These are phyloP conservation scores for Acanthosepion lycidas DNA, from an alignment of 2,888 invertebrate genomes.

Conservation along the genomic window DNA sequence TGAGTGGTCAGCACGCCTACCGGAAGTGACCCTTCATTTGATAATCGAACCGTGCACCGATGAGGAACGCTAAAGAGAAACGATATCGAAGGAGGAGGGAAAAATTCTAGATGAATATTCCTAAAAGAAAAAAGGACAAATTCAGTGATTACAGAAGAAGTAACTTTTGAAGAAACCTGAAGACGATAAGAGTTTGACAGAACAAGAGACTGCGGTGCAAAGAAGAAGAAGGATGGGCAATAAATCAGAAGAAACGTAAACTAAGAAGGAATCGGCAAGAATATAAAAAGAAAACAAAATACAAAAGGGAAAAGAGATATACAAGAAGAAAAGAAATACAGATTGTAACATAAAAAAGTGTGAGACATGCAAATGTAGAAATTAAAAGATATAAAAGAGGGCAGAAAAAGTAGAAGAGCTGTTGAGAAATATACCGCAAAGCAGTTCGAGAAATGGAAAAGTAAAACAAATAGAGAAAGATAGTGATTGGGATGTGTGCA, in stretches of 20 bases:
- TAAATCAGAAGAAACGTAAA: too few species aligned
- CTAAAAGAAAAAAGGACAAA: neutral
- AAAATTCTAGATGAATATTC: neutral
- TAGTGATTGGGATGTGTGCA: too few species aligned
- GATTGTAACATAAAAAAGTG: too few species aligned
- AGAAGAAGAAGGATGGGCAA: too few species aligned
- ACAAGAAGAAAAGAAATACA: too few species aligned
- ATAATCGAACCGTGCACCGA: neutral
- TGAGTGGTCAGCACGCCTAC: conserved; percentile 8
- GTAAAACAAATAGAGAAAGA: neutral
- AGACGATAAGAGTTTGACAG: neutral
- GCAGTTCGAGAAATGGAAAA: neutral
- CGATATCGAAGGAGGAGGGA: neutral
- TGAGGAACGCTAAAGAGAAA: neutral
- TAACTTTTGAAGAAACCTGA: neutral
- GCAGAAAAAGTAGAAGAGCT: neutral
- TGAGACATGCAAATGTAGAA: too few species aligned
- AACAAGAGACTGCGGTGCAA: too few species aligned
- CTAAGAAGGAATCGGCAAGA: too few species aligned
- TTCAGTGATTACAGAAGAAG: neutral
- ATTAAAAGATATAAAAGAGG: neutral
- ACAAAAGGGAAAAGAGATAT: too few species aligned
- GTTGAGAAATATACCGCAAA: neutral
- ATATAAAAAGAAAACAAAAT: too few species aligned
- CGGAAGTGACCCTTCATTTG: neutral